Conservation (phyloP, 2,797 vertebrate species). For the Xiphophorus birchmanni region DNA sequence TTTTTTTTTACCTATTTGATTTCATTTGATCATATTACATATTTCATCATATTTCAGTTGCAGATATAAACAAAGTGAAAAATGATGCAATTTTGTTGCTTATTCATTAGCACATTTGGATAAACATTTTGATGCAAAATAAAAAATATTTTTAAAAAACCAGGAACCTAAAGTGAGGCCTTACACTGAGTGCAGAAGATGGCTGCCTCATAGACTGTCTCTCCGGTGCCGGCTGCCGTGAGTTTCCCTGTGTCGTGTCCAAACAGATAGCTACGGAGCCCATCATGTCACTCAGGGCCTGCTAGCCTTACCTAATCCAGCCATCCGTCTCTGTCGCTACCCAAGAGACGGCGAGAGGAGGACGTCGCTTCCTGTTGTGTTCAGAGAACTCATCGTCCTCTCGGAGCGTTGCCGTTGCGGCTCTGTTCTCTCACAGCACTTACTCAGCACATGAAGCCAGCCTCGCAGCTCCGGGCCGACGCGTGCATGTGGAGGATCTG, state of each 20-base stretch:
- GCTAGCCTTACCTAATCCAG: conserved; percentile 46
- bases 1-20: not conserved
- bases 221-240: conserved; percentile 33
- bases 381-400: conserved; percentile 75
- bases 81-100: not conserved
- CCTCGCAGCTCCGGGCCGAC: conserved; percentile 30
- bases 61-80: not conserved
- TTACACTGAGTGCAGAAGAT: conserved; percentile 57
- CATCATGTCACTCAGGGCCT: conserved; percentile 20
- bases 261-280: conserved; percentile 23
- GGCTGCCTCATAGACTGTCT: conserved; percentile 44
- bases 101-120: conserved; percentile 38
- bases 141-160: too few species aligned
- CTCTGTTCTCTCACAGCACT: conserved; percentile 56
- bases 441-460: conserved; percentile 67
- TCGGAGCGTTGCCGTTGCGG: conserved; percentile 64
- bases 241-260: conserved; percentile 23
- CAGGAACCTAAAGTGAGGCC: conserved; percentile 42
- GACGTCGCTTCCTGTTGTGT: conserved; percentile 59
- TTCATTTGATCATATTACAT: too few species aligned
- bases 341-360: conserved; percentile 72
- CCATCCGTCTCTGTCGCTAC: conserved; percentile 55
- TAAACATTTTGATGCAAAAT: conserved; percentile 34
- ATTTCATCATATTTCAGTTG: too few species aligned
- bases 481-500: conserved; percentile 38